A percentile compares a stretch with the other conserved stretches of the same genome.
phyloP scores from a whole-genome alignment of 2,113 vertebrate species.

The Ancistrus triradiatus region DNA sequence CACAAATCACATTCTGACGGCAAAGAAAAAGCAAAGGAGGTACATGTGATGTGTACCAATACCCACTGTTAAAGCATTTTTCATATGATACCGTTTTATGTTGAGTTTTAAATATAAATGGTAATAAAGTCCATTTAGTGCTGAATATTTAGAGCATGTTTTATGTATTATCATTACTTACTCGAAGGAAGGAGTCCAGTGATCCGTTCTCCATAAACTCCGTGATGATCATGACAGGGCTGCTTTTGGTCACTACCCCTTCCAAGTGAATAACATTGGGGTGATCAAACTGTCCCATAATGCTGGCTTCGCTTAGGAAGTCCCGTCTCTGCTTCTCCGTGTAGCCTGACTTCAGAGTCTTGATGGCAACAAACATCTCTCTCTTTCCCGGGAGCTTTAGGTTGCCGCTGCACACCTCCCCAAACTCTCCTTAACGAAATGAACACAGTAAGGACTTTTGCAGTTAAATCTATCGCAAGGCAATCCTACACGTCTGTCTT shows the following conservation, averaged over 20 bases:
- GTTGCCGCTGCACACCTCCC: slow-evolving; percentile 95
- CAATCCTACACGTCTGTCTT: too few species aligned
- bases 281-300: slow-evolving; percentile 98
- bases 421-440: slow-evolving; percentile 82
- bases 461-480: too few species aligned
- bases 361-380: slow-evolving; percentile 97
- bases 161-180: slow-evolving; percentile 60
- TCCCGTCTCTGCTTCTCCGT: slow-evolving; percentile 94
- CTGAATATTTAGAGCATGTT: too few species aligned
- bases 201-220: slow-evolving; percentile 99
- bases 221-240: slow-evolving; percentile 94
- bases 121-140: too few species aligned
- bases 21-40: too few species aligned
- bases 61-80: too few species aligned
- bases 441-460: slow-evolving; percentile 19
- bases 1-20: too few species aligned
- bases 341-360: slow-evolving; percentile 93
- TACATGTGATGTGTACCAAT: too few species aligned
- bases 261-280: slow-evolving; percentile 96
- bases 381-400: slow-evolving; percentile 94
- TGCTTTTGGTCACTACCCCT: slow-evolving; percentile 96
- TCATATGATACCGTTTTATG: too few species aligned
- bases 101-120: too few species aligned
- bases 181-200: slow-evolving; percentile 92
- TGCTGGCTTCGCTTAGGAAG: slow-evolving; percentile 94